phyloP scores from a whole-genome alignment of 2,113 vertebrate genomes.

The Pachyramphus minor region DNA sequence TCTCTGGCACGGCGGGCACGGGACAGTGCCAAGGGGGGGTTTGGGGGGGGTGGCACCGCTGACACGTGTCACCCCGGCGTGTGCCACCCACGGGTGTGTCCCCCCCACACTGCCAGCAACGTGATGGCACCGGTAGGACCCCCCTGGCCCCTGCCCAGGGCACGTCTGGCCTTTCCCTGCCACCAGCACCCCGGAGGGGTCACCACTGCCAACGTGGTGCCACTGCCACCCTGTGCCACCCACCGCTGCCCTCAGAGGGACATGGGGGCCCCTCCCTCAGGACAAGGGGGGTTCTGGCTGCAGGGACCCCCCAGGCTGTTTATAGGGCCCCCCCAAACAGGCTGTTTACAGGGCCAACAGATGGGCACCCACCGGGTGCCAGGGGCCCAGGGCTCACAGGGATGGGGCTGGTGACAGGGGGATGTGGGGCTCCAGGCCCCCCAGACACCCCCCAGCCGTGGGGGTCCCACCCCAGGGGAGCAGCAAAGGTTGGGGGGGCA shows the following conservation, averaged over 20 bases:
- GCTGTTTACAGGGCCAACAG: not conserved
- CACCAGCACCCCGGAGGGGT: not conserved
- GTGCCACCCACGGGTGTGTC: not conserved
- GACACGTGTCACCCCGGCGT: not conserved
- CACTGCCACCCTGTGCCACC: not conserved
- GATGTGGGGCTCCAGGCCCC: rapidly evolving
- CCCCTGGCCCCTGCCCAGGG: not conserved
- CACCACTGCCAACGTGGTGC: not conserved
- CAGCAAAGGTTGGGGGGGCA: no score
- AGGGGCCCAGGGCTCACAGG: not conserved
- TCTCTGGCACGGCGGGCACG: not conserved
- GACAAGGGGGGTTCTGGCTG: not conserved
- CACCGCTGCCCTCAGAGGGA: rapidly evolving
- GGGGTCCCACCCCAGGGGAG: no score
- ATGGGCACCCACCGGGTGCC: not conserved
- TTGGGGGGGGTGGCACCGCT: not conserved
- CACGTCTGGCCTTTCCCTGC: not conserved
- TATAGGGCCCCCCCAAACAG: no score
- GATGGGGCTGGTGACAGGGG: rapidly evolving
- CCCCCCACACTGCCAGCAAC: not conserved
- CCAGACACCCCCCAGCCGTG: no score
- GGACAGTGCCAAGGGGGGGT: not conserved
- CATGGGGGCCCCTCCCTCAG: not conserved
- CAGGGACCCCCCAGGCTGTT: not conserved
- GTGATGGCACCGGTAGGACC: not conserved